Conservation (phyloP, 2,888 invertebrate genomes). For the Melanophora roralis region DNA sequence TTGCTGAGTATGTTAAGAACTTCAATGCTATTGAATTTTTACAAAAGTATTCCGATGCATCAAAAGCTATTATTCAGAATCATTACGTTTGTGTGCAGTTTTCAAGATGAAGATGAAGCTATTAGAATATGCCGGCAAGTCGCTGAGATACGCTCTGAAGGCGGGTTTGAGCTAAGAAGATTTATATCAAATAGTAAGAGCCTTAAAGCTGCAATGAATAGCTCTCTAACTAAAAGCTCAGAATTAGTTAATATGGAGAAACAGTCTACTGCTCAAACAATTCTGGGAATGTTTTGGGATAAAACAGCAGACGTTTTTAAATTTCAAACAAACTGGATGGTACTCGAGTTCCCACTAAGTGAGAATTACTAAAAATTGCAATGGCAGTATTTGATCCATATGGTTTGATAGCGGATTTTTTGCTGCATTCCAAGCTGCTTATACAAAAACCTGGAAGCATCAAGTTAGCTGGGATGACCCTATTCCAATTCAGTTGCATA, state of each 20-base stretch:
- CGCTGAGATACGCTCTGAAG: not conserved
- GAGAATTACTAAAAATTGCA: not conserved
- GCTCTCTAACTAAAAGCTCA: not conserved
- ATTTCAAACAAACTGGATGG: not conserved
- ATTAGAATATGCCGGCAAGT: not conserved
- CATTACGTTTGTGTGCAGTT: not conserved
- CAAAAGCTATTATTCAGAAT: not conserved
- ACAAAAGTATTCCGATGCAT: not conserved
- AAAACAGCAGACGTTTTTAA: not conserved
- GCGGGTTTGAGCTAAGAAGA: not conserved
- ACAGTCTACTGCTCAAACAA: not conserved
- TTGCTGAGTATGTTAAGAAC: constrained; percentile 68
- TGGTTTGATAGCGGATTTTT: not conserved
- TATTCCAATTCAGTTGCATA: not conserved
- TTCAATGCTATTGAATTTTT: constrained; percentile 57
- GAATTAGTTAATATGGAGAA: not conserved
- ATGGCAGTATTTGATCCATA: not conserved
- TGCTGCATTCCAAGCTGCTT: not conserved
- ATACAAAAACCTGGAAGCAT: not conserved
- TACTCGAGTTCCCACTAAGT: not conserved
- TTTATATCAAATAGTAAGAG: not conserved
- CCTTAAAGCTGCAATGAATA: not conserved
- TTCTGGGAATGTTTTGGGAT: not conserved
- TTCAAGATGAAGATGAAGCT: not conserved
- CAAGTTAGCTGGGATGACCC: not conserved